Evolutionary conservation across 2,113 vertebrate species (phyloP).

Genomic region (Dromiciops gliroides): DNA sequence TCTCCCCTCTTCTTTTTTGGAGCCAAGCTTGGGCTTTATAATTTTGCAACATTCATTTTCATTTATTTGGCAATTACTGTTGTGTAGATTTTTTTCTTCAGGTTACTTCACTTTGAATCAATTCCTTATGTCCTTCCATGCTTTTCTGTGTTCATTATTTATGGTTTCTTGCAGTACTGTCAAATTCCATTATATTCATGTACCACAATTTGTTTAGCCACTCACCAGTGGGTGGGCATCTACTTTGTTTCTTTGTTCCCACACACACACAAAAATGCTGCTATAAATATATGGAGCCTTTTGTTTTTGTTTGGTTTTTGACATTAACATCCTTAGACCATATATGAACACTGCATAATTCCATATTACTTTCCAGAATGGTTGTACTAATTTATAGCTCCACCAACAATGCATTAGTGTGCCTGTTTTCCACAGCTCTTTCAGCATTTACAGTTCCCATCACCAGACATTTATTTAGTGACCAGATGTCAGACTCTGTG

Average conservation of each 20-base stretch:
- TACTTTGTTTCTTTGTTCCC: neutral
- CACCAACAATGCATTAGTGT: neutral
- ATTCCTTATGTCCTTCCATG: neutral
- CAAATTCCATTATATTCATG: neutral
- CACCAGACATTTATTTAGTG: neutral
- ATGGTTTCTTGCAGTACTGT: neutral
- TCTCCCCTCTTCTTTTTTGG: neutral
- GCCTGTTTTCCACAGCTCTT: neutral
- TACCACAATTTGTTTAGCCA: neutral
- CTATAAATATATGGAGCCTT: neutral
- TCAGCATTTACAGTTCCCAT: neutral
- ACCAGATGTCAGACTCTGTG: neutral
- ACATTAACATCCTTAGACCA: neutral
- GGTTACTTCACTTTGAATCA: neutral
- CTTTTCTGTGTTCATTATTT: neutral
- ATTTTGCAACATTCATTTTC: neutral
- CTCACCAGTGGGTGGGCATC: neutral
- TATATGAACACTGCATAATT: neutral
- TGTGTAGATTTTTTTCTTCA: neutral
- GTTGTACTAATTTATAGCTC: neutral
- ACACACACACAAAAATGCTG: neutral
- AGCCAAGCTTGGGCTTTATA: neutral
- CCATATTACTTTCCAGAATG: neutral
- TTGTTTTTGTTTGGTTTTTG: too few relatives aligned
- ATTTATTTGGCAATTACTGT: neutral